Percentiles rank a stretch among this genome's conserved stretches.
These are phyloP conservation scores for Tetramorium parvispinum DNA, from an alignment of 1,140 invertebrate species.

Conservation along the genomic window DNA sequence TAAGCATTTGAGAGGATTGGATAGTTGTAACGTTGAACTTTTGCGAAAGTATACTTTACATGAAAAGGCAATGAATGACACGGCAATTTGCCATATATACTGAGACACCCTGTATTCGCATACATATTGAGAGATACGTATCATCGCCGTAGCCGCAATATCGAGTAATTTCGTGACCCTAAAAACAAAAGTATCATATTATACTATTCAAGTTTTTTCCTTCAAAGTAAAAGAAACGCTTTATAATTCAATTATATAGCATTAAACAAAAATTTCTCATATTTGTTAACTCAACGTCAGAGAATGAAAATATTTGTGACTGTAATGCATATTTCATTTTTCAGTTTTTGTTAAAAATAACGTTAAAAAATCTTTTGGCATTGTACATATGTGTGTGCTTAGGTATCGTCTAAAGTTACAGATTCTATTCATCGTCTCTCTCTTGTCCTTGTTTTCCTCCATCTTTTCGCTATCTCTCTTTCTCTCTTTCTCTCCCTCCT, in stretches of 20 bases:
- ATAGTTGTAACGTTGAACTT: slow-evolving; percentile 26
- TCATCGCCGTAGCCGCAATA: slow-evolving; percentile 26
- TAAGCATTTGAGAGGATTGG: neutral
- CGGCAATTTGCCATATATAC: neutral
- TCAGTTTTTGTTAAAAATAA: neutral
- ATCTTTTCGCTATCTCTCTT: neutral
- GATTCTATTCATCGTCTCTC: slow-evolving; percentile 40
- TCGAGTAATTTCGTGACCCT: slow-evolving; percentile 57
- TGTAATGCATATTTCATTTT: neutral
- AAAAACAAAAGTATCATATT: slow-evolving; percentile 59
- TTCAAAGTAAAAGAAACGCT: neutral
- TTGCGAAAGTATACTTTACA: neutral
- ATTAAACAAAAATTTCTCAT: neutral
- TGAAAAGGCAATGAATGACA: neutral
- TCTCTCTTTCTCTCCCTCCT: neutral
- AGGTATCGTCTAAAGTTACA: slow-evolving; percentile 60
- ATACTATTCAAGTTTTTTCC: neutral
- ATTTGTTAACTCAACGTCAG: neutral
- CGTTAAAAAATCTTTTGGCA: neutral
- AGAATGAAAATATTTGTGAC: neutral
- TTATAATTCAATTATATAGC: neutral
- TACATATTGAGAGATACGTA: slow-evolving; percentile 1
- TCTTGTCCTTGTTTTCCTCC: neutral
- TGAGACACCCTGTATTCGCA: neutral
- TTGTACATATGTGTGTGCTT: neutral